phyloP scores from a whole-genome alignment of 2,888 invertebrate genomes.

The Cremastinae sp. region DNA sequence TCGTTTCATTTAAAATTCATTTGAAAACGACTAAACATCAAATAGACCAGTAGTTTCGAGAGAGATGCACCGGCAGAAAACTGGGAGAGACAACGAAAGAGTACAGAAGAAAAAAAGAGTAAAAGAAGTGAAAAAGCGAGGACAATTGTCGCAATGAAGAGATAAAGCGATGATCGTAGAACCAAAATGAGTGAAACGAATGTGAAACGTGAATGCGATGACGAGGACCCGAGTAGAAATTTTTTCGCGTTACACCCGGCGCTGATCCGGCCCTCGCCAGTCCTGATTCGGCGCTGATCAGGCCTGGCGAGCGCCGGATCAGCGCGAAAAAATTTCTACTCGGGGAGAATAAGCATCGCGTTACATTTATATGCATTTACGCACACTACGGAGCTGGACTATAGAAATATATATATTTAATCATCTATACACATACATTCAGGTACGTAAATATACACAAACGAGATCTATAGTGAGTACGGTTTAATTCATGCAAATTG shows the following conservation, averaged over 20 bases:
- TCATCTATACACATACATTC: neutral
- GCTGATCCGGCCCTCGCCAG: no score
- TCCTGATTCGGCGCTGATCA: no score
- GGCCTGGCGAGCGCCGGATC: no score
- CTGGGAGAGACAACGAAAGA: neutral
- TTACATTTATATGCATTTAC: neutral
- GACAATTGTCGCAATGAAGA: neutral
- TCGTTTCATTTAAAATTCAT: no score
- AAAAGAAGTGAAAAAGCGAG: neutral
- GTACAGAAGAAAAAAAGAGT: neutral
- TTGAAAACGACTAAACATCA: no score
- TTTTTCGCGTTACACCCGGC: no score
- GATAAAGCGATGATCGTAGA: constrained; percentile 1
- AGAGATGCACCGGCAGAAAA: no score
- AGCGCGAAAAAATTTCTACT: no score
- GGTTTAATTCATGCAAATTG: constrained; percentile 71
- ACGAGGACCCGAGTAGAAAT: no score
- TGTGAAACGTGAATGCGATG: constrained; percentile 10
- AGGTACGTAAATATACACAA: constrained; percentile 9
- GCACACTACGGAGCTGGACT: neutral
- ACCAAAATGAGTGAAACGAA: constrained; percentile 3
- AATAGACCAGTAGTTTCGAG: no score
- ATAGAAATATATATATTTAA: neutral
- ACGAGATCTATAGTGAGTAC: constrained; percentile 29
- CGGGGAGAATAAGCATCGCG: constrained; percentile 1